Evolutionary conservation across 1,140 invertebrate genomes (phyloP).

Genomic region (Pseudomyrmex concolor): DNA sequence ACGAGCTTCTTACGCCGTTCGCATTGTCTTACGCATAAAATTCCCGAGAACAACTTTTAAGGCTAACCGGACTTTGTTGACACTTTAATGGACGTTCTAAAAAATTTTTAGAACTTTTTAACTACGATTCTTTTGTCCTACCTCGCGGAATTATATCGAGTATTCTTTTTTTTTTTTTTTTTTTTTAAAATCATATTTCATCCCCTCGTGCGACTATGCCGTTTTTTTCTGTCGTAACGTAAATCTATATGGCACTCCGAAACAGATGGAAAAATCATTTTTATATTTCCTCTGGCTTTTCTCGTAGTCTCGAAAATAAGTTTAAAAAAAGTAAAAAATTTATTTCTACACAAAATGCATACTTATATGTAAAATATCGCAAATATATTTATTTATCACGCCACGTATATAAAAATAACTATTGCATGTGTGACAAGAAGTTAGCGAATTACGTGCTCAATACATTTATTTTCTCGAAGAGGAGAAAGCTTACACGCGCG

Average conservation of each 20-base stretch:
- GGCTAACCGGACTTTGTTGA: background rate
- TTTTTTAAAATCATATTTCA: constrained; percentile 53
- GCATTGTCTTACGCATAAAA: background rate
- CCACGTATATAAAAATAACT: too few species aligned
- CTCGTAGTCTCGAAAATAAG: background rate
- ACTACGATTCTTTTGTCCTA: background rate
- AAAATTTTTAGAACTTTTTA: constrained; percentile 8
- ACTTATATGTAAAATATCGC: background rate
- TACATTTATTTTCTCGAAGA: too few species aligned
- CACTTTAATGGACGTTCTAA: background rate
- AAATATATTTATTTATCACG: too few species aligned
- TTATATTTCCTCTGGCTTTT: background rate
- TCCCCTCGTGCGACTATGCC: constrained; percentile 5
- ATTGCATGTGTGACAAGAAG: too few species aligned
- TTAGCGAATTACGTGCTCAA: too few species aligned
- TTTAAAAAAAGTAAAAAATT: background rate
- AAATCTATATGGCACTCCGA: constrained; percentile 48
- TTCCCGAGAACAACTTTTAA: background rate
- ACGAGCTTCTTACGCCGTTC: background rate
- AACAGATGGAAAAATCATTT: constrained; percentile 56
- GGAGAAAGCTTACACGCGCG: too few species aligned
- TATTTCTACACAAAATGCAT: background rate
- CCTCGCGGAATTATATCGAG: background rate
- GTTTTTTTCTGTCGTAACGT: constrained; percentile 28
- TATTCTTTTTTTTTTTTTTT: constrained; percentile 29